Evolutionary conservation across 2,888 invertebrate species (phyloP), one percentile per base, ranked within the genome.

Genomic region (Azorinus chamasolen): DNA sequence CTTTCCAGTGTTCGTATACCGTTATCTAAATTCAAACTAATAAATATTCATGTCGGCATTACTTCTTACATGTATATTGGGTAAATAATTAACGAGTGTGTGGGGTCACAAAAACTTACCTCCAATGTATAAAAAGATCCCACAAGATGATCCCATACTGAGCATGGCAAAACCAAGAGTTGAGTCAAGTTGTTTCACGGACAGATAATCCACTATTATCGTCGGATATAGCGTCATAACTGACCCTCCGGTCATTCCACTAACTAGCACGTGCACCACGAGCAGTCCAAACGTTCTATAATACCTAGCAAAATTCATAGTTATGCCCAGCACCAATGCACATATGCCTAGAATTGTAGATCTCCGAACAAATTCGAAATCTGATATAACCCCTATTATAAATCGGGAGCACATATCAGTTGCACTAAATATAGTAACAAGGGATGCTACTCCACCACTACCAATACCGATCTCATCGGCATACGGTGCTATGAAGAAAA

Each of bases 121-220:
- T 6, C 32, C 32, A 10, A 32, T 32, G 10, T 32, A 32, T 32
- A 32, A 32, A 32, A 32, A 32, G 4, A 32, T 32, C 32, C 32
- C 32, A 32, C 32, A 32, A 32, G 32, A 32, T 32, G 32, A 32
- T 6, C 32, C 32, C 32, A 32, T 32, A 10, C 32, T 32, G 4
- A 32, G 10, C 32, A 32, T 32, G 32, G 32, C 64, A 16, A 87
- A 66, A 0, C 83, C 84, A n/a, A 86, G 51, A 3, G 76, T 72
- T 25, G 70, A 65, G 1, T 83, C 61, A 32, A 87, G 76, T 45
- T 79, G 68, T 1, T 61, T 73, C 14, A 86, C 39, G 0, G 85
- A 83, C 16, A 84, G 70, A n/a, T 85, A 81, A 37, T 86, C 85
- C 8, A 83, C 83, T 14, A 85, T 65, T 12, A 83, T 59, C 12